A percentile compares a stretch with the other conserved stretches of the same genome.
Evolutionary conservation across 2,888 invertebrate genomes (phyloP).

Genomic region (Strigamia maritima): DNA sequence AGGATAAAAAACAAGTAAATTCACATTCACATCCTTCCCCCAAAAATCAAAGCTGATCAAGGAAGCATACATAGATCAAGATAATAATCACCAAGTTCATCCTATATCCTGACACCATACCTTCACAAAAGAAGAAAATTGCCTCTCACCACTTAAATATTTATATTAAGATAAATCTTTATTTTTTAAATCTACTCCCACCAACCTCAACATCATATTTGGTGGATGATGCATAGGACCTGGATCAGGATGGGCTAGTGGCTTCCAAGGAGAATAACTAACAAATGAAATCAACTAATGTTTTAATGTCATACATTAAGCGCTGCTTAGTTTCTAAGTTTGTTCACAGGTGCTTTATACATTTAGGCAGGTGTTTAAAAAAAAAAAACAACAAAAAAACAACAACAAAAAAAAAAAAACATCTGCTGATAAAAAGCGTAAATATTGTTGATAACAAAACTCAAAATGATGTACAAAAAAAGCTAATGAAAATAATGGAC

Average conservation of each 20-base stretch:
- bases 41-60: background rate
- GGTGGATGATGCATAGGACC: slow-evolving; percentile 26
- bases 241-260: slow-evolving; percentile 36
- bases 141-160: background rate
- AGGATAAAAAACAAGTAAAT: background rate
- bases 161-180: background rate
- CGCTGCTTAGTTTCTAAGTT: background rate
- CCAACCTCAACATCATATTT: slow-evolving; percentile 23
- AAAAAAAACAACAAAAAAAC: too few relatives aligned
- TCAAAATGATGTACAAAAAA: background rate
- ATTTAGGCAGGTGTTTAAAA: background rate
- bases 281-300: slow-evolving; percentile 2
- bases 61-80: background rate
- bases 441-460: background rate
- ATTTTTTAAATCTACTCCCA: background rate
- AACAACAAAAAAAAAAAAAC: background rate
- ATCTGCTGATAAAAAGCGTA: background rate
- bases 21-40: too few relatives aligned
- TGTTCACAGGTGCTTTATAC: background rate
- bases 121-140: background rate
- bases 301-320: background rate
- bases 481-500: background rate
- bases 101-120: background rate
- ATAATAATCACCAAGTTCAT: background rate
- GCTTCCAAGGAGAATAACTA: slow-evolving; percentile 41